phyloP scores from a whole-genome alignment of 2,797 vertebrate genomes.

The Xenops minutus region DNA sequence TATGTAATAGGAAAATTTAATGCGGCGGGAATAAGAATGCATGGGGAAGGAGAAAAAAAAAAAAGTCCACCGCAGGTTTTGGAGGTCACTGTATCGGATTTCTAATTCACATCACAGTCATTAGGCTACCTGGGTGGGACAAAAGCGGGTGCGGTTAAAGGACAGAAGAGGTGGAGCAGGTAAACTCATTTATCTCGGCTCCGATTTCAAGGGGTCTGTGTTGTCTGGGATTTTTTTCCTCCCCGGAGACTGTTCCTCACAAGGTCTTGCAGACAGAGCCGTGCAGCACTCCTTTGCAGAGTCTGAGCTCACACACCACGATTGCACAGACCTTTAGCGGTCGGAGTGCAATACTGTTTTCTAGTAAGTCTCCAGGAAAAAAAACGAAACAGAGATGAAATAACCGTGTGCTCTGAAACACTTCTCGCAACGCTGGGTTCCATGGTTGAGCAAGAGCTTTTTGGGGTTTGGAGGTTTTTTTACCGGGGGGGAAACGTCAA shows the following conservation, averaged over 20 bases:
- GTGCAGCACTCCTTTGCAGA: background rate
- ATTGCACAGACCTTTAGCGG: background rate
- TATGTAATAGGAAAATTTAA: constrained; percentile 2
- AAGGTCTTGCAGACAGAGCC: background rate
- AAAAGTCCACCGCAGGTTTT: background rate
- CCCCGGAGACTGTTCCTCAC: background rate
- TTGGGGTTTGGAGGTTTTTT: background rate
- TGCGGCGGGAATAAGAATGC: background rate
- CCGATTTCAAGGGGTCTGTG: background rate
- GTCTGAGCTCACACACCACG: background rate
- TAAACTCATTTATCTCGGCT: background rate
- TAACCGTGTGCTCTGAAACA: background rate
- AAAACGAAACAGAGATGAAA: background rate
- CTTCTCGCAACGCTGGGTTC: background rate
- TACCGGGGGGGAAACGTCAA: background rate
- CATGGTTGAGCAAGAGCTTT: background rate
- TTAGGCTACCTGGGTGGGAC: background rate
- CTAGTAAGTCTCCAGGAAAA: background rate
- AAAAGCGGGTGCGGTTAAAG: background rate
- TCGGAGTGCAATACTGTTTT: background rate
- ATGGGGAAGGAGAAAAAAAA: no score
- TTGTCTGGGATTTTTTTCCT: background rate
- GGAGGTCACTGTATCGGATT: constrained; percentile 33
- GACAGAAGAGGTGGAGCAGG: background rate
- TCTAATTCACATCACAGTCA: background rate